phyloP scores from a whole-genome alignment of 2,888 invertebrate genomes.

The Strigamia maritima region DNA sequence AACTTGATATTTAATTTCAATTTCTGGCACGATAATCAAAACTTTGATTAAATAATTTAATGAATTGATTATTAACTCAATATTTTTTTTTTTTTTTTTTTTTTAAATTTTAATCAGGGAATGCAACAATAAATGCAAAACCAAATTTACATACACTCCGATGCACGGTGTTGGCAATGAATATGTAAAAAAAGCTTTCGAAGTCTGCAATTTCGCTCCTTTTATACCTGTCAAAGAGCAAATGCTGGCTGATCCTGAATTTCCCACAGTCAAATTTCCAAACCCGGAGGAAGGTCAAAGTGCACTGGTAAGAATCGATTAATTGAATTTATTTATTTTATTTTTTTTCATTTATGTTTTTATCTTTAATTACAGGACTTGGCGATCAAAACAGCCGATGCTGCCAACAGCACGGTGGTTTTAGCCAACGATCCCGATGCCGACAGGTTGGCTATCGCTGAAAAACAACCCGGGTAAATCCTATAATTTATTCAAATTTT shows the following conservation, averaged over 20 bases:
- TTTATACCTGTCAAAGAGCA: constrained; percentile 55
- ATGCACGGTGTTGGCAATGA: constrained; percentile 96
- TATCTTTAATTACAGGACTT: constrained; percentile 61
- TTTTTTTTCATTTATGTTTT: constrained; percentile 20
- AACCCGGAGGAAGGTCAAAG: constrained; percentile 95
- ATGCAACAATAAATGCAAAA: constrained; percentile 55
- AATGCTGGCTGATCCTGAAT: constrained; percentile 89
- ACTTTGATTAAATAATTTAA: too few species aligned
- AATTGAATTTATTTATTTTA: background rate
- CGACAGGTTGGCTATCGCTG: constrained; percentile 90
- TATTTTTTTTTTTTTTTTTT: too few species aligned
- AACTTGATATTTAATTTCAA: background rate
- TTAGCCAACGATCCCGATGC: constrained; percentile 98
- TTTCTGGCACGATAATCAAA: background rate
- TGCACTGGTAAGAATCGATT: constrained; percentile 58
- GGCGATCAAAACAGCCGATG: constrained; percentile 73
- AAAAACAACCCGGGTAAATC: constrained; percentile 59
- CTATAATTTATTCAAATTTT: background rate
- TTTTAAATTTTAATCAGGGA: constrained; percentile 46
- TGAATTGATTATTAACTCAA: too few species aligned
- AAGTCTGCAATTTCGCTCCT: constrained; percentile 64
- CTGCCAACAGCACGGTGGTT: constrained; percentile 67
- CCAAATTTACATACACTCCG: constrained; percentile 80
- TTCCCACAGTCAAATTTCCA: constrained; percentile 94
- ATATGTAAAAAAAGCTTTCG: constrained; percentile 71